Conservation (phyloP, 53 echinoderm and acorn worm species). For the Henricia sp. region DNA sequence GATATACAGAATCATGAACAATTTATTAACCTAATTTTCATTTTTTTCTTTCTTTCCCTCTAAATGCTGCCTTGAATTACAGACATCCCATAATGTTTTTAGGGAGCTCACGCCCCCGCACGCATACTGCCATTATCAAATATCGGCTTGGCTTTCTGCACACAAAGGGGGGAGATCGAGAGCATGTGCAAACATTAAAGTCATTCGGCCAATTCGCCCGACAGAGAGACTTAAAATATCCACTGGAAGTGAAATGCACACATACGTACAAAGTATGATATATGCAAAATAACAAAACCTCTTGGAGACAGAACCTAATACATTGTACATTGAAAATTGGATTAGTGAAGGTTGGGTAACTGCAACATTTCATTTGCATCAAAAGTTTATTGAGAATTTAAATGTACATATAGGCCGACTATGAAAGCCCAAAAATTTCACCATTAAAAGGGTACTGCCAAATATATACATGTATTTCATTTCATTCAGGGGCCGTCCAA, state of each 20-base stretch:
- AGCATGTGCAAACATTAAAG: no score
- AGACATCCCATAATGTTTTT: conserved; percentile 21
- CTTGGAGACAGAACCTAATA: no score
- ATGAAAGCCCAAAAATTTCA: no score
- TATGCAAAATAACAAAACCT: not conserved
- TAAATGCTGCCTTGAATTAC: conserved; percentile 2
- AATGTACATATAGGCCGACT: not conserved
- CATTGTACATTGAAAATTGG: no score
- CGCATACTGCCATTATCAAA: not conserved
- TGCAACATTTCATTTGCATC: no score
- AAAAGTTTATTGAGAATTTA: not conserved
- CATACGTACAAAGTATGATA: not conserved
- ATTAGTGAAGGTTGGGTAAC: no score
- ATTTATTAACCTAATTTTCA: conserved; percentile 3
- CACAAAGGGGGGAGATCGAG: no score
- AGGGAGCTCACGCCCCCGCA: conserved; percentile 1
- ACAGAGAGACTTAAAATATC: not conserved
- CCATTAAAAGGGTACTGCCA: no score
- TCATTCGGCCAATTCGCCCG: not conserved
- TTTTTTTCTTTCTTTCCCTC: not conserved
- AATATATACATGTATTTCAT: no score
- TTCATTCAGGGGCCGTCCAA: no score
- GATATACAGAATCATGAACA: no score
- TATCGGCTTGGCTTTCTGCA: no score
- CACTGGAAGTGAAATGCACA: not conserved